Percentiles rank a stretch among this genome's conserved stretches.
These are phyloP conservation scores for Ariolimax columbianus DNA, from an alignment of 2,888 invertebrate species.

Conservation along the genomic window DNA sequence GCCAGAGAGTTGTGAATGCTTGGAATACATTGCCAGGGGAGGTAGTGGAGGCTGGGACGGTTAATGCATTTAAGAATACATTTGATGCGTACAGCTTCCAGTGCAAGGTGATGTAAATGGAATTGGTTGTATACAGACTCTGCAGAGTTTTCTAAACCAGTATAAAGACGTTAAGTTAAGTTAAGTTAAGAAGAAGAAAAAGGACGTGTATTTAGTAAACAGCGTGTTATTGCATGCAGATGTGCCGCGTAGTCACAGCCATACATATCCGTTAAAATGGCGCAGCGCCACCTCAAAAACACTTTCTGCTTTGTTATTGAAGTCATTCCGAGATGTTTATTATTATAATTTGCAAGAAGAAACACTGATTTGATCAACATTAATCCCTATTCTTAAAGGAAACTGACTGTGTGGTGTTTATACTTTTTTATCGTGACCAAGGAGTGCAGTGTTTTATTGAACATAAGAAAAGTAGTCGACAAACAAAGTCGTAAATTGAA, in stretches of 20 bases:
- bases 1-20: too few relatives aligned
- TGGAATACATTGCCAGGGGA: too few relatives aligned
- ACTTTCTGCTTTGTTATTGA: not conserved
- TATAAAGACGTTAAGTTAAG: too few relatives aligned
- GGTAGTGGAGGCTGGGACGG: too few relatives aligned
- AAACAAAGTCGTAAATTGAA: too few relatives aligned
- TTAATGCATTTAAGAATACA: too few relatives aligned
- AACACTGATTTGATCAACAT: not conserved
- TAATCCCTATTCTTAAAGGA: not conserved
- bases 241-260: not conserved
- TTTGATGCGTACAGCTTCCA: too few relatives aligned
- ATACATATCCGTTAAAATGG: constrained; percentile 7
- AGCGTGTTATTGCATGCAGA: not conserved
- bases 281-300: not conserved
- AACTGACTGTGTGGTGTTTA: not conserved
- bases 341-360: not conserved
- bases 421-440: not conserved
- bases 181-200: too few relatives aligned
- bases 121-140: too few relatives aligned
- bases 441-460: not conserved
- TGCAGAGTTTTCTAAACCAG: too few relatives aligned
- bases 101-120: too few relatives aligned
- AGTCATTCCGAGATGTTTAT: not conserved
- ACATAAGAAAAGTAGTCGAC: too few relatives aligned
- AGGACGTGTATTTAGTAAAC: not conserved